Conservation (phyloP, 92 coral and sea anemone species). For the Pocillopora grandis region DNA sequence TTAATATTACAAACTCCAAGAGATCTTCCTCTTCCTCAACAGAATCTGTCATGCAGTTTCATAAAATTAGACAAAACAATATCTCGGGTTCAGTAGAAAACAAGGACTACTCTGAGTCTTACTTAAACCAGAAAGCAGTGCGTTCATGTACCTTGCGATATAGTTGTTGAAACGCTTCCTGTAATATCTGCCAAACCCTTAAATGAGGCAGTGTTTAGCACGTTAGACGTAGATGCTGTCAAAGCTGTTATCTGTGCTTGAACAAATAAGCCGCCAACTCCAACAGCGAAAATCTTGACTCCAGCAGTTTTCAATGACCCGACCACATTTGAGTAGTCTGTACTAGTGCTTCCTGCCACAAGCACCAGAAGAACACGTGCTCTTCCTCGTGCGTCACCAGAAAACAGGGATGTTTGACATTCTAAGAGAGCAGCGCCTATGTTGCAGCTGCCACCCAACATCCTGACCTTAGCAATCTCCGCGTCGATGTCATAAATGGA, state of each 20-base stretch:
- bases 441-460: constrained; percentile 32
- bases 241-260: constrained; percentile 31
- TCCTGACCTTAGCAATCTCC: constrained; percentile 33
- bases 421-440: constrained; percentile 38
- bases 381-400: constrained; percentile 37
- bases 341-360: constrained; percentile 79
- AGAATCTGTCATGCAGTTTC: no score
- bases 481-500: constrained; percentile 38
- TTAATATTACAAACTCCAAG: no score
- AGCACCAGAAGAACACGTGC: constrained; percentile 68
- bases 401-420: constrained; percentile 30
- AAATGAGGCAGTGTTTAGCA: neutral
- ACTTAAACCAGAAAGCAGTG: no score
- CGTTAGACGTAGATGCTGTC: neutral
- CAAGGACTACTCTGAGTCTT: no score
- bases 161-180: neutral
- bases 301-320: constrained; percentile 55
- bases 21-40: no score
- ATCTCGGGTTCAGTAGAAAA: no score
- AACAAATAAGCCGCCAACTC: constrained; percentile 54
- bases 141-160: neutral
- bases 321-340: constrained; percentile 59
- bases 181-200: neutral
- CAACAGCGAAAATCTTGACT: constrained; percentile 75
- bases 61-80: no score